Evolutionary conservation across 2,113 vertebrate species (phyloP), one percentile per base, ranked within the genome.

Genomic region (Cathartes aura): DNA sequence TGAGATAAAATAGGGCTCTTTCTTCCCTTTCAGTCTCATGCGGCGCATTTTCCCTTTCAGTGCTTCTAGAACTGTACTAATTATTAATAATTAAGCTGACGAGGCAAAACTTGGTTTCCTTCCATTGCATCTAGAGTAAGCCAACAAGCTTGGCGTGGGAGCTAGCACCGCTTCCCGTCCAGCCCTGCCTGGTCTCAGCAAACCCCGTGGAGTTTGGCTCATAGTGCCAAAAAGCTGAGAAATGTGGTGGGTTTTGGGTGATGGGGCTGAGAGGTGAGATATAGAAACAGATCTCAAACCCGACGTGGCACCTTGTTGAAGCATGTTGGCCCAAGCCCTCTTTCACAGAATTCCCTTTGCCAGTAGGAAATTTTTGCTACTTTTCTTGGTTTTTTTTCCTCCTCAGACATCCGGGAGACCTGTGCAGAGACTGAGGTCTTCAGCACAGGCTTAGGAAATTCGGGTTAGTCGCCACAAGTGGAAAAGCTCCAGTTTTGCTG

Each of bases 81-180:
- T 97, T 95, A 95, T 84, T 89, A 67, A 84, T 94, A 87, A 96
- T 95, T 74, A 93, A 68, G 83, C 76, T 93, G 89, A 87, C 2
- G 5, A 94, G 52, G 87, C 76, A 82, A 45, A 93, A 47, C 47
- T 95, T 82, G 72, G 72, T 91, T 84, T 81, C 83, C 43, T 94
- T 94, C 76, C 83, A 62, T 13, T 73, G 75, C 34, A 5, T 50
- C 56, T 63, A 12, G 43, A 42, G 15, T 1, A 8, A 82, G 82
- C 88, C 85, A 63, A 76, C 88, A 4, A 55, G 42, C 23, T 32
- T 0, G 0, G 75, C 1, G 2, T 30, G 73, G 63, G 82, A 87
- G 55, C 36, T 19, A 3, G 8, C 4, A 0, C 55, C 2, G 0
- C 5, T 1, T 78, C 42, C n/a, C 4, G 0, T 21, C 58, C 74